Evolutionary conservation across 2,113 vertebrate genomes (phyloP).

Genomic region (Oncorhynchus nerka): DNA sequence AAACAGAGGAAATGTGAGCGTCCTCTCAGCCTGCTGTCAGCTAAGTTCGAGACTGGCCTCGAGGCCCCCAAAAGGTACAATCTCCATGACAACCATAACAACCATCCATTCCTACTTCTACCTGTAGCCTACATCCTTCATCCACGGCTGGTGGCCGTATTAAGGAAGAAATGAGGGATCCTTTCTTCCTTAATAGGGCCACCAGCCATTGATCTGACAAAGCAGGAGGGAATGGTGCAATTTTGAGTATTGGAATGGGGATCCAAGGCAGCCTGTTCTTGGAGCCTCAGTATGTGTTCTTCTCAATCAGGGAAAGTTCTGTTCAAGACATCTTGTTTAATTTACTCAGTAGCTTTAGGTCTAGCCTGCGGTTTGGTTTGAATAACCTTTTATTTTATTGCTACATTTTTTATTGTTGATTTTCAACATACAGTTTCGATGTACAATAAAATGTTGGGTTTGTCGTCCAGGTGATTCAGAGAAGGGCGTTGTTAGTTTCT

Average conservation of each 20-base stretch:
- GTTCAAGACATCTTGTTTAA: background rate
- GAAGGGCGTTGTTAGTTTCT: constrained; percentile 65
- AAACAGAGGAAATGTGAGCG: constrained; percentile 77
- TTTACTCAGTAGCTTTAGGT: too few species aligned
- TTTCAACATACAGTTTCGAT: too few species aligned
- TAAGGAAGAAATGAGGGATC: too few species aligned
- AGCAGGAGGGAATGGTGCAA: background rate
- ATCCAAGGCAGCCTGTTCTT: background rate
- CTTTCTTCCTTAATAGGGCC: background rate
- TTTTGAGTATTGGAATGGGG: background rate
- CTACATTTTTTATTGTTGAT: too few species aligned
- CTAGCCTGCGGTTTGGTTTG: too few species aligned
- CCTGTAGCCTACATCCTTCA: background rate
- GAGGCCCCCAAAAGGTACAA: constrained; percentile 69
- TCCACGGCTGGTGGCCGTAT: background rate
- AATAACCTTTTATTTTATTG: too few species aligned
- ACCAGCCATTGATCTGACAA: background rate
- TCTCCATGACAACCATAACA: background rate
- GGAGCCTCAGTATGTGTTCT: background rate
- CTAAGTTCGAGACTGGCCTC: constrained; percentile 62
- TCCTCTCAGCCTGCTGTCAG: constrained; percentile 54
- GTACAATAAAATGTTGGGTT: constrained; percentile 49
- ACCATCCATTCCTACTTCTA: background rate
- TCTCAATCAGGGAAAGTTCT: background rate
- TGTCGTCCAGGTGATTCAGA: constrained; percentile 74